Conservation (phyloP, 2,113 vertebrate genomes). For the Clarias gariepinus region DNA sequence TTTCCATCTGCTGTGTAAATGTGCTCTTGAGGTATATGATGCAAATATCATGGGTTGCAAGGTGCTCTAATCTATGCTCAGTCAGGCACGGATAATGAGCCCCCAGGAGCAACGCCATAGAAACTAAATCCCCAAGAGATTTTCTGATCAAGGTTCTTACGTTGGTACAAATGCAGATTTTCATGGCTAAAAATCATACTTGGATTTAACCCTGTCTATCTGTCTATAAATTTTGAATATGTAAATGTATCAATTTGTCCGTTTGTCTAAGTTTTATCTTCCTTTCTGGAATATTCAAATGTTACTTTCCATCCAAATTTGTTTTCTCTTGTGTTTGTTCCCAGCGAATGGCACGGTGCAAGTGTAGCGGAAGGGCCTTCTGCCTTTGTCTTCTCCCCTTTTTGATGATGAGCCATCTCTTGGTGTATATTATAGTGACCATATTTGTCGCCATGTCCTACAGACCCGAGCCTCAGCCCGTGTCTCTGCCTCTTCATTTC, state of each 20-base stretch:
- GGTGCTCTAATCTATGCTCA: slow-evolving; percentile 55
- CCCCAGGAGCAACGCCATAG: slow-evolving; percentile 67
- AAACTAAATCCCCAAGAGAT: slow-evolving; percentile 59
- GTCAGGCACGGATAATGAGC: slow-evolving; percentile 66
- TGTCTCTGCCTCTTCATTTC: slow-evolving; percentile 62
- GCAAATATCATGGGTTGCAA: slow-evolving; percentile 53
- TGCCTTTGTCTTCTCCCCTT: slow-evolving; percentile 77
- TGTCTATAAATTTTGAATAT: background rate
- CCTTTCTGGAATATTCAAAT: background rate
- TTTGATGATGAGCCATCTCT: slow-evolving; percentile 76
- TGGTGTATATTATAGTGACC: slow-evolving; percentile 72
- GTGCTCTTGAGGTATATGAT: slow-evolving; percentile 61
- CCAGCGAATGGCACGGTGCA: slow-evolving; percentile 71
- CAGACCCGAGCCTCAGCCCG: slow-evolving; percentile 62
- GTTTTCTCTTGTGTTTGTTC: slow-evolving; percentile 7
- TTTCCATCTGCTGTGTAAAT: slow-evolving; percentile 33
- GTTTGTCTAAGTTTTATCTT: background rate
- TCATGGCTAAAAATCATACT: slow-evolving; percentile 2
- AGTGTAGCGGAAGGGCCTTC: slow-evolving; percentile 68
- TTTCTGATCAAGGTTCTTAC: slow-evolving; percentile 26
- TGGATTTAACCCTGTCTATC: background rate
- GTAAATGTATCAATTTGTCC: background rate
- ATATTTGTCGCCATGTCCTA: slow-evolving; percentile 76
- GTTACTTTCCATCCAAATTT: background rate
- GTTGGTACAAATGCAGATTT: slow-evolving; percentile 1